These are phyloP conservation scores for Rotaria magnacalcarata DNA, from an alignment of 2,888 invertebrate genomes.

Conservation along the genomic window DNA sequence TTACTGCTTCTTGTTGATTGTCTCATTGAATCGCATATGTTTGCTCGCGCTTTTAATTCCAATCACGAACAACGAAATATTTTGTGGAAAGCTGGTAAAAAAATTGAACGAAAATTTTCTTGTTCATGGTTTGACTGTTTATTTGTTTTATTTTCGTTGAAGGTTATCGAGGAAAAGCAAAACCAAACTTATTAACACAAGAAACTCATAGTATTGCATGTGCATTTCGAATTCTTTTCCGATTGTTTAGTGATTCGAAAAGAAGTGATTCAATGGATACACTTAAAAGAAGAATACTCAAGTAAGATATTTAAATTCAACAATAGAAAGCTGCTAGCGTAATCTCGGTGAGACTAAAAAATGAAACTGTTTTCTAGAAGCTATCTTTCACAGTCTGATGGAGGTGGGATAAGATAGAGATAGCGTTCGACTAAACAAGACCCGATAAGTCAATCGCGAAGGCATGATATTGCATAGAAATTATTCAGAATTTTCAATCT, in stretches of 20 bases:
- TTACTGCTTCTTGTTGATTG: slow-evolving; percentile 83
- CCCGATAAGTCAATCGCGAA: too few species aligned
- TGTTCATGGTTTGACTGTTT: slow-evolving; percentile 53
- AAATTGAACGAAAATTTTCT: not conserved
- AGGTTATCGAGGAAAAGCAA: slow-evolving; percentile 67
- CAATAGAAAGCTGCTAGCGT: not conserved
- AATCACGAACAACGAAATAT: slow-evolving; percentile 87
- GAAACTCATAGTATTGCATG: slow-evolving; percentile 92
- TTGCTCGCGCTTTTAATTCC: slow-evolving; percentile 84
- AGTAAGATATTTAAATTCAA: not conserved
- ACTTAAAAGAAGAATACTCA: slow-evolving; percentile 38
- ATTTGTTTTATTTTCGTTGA: slow-evolving; percentile 63
- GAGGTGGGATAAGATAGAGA: too few species aligned
- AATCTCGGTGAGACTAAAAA: too few species aligned
- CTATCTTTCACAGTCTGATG: too few species aligned
- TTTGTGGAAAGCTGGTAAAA: slow-evolving; percentile 81
- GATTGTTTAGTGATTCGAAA: slow-evolving; percentile 80
- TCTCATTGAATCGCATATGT: slow-evolving; percentile 81
- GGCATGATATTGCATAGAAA: too few species aligned
- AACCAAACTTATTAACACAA: slow-evolving; percentile 87
- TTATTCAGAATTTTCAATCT: too few species aligned
- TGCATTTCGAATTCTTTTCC: slow-evolving; percentile 81
- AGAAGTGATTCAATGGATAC: slow-evolving; percentile 11
- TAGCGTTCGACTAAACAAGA: too few species aligned
- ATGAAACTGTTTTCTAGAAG: too few species aligned